phyloP scores from a whole-genome alignment of 2,888 invertebrate species.

The Drosophila mimica region DNA sequence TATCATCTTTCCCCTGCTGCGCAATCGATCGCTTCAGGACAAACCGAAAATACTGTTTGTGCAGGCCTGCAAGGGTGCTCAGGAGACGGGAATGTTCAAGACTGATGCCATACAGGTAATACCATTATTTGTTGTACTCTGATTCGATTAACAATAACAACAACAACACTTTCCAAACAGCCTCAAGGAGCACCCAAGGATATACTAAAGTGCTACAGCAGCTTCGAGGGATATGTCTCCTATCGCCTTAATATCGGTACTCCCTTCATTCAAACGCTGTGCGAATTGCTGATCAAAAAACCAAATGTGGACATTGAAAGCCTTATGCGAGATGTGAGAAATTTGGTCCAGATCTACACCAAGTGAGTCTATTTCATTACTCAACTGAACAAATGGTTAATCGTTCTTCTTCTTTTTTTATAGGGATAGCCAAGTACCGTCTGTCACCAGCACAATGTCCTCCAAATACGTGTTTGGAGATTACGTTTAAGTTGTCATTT shows the following conservation, averaged over 20 bases:
- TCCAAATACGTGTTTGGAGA: slow-evolving; percentile 82
- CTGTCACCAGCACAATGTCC: slow-evolving; percentile 81
- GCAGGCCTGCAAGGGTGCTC: slow-evolving; percentile 84
- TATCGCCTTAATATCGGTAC: slow-evolving; percentile 82
- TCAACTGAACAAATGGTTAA: neutral
- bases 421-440: slow-evolving; percentile 82
- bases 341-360: slow-evolving; percentile 49
- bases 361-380: slow-evolving; percentile 55
- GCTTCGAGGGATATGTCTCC: slow-evolving; percentile 84
- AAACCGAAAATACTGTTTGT: slow-evolving; percentile 84
- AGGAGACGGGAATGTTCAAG: slow-evolving; percentile 71
- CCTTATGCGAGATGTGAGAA: slow-evolving; percentile 79
- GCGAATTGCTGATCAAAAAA: slow-evolving; percentile 66
- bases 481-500: slow-evolving; percentile 58
- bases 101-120: slow-evolving; percentile 72
- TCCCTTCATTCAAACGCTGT: slow-evolving; percentile 82
- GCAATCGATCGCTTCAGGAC: slow-evolving; percentile 76
- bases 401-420: neutral
- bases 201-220: slow-evolving; percentile 84
- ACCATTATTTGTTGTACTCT: neutral
- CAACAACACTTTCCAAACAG: slow-evolving; percentile 11
- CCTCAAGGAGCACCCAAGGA: slow-evolving; percentile 79
- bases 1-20: slow-evolving; percentile 81
- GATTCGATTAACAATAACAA: neutral
- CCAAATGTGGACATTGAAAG: slow-evolving; percentile 71